Evolutionary conservation across 2,888 invertebrate species (phyloP), one percentile per base, ranked within the genome.

Genomic region (Formica aserva): DNA sequence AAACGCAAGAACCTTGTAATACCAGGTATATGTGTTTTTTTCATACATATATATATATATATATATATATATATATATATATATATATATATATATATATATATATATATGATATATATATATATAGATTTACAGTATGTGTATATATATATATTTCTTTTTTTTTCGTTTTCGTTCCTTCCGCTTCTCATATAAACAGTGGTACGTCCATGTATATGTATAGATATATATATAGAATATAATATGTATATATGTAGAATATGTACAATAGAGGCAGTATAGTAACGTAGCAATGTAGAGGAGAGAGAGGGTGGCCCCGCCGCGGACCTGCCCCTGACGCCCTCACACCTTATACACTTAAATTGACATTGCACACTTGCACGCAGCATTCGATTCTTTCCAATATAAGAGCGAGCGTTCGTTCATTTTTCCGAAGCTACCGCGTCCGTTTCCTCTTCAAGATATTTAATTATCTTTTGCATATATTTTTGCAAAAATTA

Each of bases 251-350:
- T 91, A 90, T 91, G 88, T 90, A 93, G 89, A 91, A 92, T 91
- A 92, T 92, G 93, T 94, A 94, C 93, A 94, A 91, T 94, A 94
- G 93, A 94, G 94, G 93, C 93, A 94, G 92, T 93, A 91, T 90
- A 94, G 91, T 92, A 93, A 93, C 92, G 93, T 94, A 94, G 93
- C 92, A 94, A 94, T 92, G 93, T 91, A 93, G 92, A 92, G 92
- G 92, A 92, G 92, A 92, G 92, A 92, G 92, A 93, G 92, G 89
- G 86, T 93, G 93, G 92, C 94, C 94, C 94, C 92, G 92, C 93
- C 93, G 91, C 92, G 91, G 91, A 93, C 92, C 89, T 90, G 89
- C 91, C 87, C 92, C 93, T 93, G 94, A 93, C 94, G 93, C 94
- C 94, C 93, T 90, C 91, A 89, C 88, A 89, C 74, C 89, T 88